Percentiles rank a stretch among this genome's conserved stretches.
phyloP scores from a whole-genome alignment of 2,113 vertebrate species.

The Caracal caracal region DNA sequence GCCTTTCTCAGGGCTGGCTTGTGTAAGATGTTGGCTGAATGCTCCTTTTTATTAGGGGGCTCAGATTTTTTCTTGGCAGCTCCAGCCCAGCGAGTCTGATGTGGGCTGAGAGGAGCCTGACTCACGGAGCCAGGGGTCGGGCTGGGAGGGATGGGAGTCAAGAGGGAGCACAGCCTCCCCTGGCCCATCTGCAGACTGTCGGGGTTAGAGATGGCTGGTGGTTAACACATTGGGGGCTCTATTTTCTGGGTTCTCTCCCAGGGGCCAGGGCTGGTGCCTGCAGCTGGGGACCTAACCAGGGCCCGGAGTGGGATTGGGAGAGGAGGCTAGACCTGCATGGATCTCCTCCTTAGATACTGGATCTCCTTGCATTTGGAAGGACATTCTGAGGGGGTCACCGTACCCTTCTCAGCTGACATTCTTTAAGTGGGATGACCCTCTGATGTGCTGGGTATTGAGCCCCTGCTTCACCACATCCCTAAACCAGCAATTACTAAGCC shows the following conservation, averaged over 20 bases:
- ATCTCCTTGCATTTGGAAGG: background rate
- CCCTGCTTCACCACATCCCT: background rate
- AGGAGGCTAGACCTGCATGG: background rate
- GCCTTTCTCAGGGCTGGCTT: background rate
- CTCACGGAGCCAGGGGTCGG: constrained; percentile 37
- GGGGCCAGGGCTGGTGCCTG: background rate
- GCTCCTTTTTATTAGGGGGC: background rate
- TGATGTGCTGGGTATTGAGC: fast-evolving
- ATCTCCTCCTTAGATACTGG: background rate
- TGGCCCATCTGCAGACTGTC: background rate
- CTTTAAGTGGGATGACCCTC: background rate
- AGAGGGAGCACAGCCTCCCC: background rate
- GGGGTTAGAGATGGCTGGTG: background rate
- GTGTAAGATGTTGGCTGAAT: constrained; percentile 12
- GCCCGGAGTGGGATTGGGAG: background rate
- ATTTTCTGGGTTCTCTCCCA: background rate
- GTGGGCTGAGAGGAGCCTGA: constrained; percentile 33
- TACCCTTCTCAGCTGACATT: background rate
- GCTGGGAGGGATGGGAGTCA: background rate
- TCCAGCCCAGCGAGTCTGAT: background rate
- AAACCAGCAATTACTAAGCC: background rate
- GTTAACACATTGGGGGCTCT: background rate
- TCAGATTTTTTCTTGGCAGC: constrained; percentile 54
- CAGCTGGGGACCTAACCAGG: background rate
- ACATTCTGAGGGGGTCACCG: no score